Evolutionary conservation across 2,113 vertebrate species (phyloP).

Genomic region (Melanostigma gelatinosum): DNA sequence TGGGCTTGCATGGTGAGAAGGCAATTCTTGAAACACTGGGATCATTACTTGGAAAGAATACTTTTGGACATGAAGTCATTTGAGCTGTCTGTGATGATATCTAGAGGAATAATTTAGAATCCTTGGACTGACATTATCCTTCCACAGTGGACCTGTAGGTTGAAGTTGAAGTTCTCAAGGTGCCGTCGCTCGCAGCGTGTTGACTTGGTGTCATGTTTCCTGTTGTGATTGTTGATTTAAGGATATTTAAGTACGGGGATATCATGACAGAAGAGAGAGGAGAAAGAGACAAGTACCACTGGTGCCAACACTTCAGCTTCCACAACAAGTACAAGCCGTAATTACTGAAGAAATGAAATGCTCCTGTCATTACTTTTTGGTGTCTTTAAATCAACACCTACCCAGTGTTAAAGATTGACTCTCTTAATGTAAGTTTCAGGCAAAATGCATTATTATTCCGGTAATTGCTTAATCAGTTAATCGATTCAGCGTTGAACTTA

Average conservation of each 20-base stretch:
- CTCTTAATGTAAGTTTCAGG: neutral
- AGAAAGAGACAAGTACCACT: neutral
- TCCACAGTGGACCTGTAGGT: neutral
- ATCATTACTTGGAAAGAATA: slow-evolving; percentile 48
- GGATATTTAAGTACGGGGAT: slow-evolving; percentile 40
- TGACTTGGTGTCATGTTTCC: slow-evolving; percentile 30
- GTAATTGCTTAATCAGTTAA: neutral
- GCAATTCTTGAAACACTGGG: slow-evolving; percentile 32
- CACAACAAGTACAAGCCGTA: neutral
- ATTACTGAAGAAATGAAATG: neutral
- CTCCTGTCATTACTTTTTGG: neutral
- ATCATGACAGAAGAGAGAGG: neutral
- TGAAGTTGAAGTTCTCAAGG: slow-evolving; percentile 11
- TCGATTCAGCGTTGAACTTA: neutral
- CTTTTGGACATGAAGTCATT: slow-evolving; percentile 4
- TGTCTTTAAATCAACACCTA: neutral
- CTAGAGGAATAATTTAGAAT: neutral
- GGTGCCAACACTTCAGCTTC: neutral
- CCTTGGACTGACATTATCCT: neutral
- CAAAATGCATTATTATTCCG: neutral
- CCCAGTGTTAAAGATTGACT: neutral
- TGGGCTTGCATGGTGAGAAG: slow-evolving; percentile 22
- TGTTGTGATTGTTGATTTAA: slow-evolving; percentile 40
- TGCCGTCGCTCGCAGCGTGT: neutral
- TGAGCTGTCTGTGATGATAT: slow-evolving; percentile 5